Conservation (phyloP, 2,113 vertebrate genomes). For the Antigone vipio region DNA sequence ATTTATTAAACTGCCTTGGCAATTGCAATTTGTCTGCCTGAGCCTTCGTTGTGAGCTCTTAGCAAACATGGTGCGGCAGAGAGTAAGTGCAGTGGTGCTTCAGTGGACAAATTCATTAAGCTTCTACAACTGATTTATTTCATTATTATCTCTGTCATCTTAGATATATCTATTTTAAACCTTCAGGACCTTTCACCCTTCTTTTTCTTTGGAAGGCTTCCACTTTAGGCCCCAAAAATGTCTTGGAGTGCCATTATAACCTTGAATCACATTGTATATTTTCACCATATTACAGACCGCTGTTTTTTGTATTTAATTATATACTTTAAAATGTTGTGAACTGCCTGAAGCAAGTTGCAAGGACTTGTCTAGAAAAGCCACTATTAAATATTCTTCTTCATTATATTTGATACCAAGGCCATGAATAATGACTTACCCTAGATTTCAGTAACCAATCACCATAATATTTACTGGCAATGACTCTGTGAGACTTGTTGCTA, state of each 20-base stretch:
- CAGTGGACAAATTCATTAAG: neutral
- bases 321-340: neutral
- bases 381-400: neutral
- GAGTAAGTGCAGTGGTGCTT: neutral
- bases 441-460: conserved; percentile 36
- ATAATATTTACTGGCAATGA: conserved; percentile 53
- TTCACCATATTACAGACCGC: neutral
- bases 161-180: neutral
- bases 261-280: neutral
- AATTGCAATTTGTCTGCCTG: neutral
- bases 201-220: neutral
- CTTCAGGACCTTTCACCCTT: neutral
- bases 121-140: neutral
- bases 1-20: neutral
- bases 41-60: neutral
- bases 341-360: neutral
- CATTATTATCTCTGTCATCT: neutral
- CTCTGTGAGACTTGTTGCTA: neutral
- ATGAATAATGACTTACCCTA: conserved; percentile 16
- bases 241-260: neutral
- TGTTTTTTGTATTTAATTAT: neutral
- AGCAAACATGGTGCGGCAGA: neutral
- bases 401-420: neutral
- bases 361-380: neutral
- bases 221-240: neutral